Percentiles rank a stretch among this genome's conserved stretches.
phyloP scores from a whole-genome alignment of 2,888 invertebrate species.

The Nomada fabriciana region DNA sequence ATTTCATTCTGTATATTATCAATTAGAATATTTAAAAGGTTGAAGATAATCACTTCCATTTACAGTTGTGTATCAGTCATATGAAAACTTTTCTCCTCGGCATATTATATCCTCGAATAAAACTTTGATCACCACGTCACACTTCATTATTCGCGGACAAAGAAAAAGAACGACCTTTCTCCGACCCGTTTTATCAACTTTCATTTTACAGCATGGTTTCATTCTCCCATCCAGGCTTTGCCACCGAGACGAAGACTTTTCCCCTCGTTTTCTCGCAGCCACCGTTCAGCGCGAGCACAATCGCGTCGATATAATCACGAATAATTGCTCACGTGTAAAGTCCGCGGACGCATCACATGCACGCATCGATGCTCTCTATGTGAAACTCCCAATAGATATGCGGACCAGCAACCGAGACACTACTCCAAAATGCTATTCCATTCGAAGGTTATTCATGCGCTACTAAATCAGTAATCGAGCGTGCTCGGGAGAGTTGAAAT shows the following conservation, averaged over 20 bases:
- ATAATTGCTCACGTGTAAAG: slow-evolving; percentile 69
- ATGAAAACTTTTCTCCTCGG: too few relatives aligned
- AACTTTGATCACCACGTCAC: not conserved
- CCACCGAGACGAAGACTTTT: not conserved
- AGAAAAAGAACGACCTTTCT: slow-evolving; percentile 19
- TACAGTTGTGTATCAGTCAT: not conserved
- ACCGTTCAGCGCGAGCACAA: slow-evolving; percentile 34
- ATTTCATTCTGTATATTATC: too few relatives aligned
- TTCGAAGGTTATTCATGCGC: slow-evolving; percentile 65
- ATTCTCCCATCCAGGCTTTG: not conserved
- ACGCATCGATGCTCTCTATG: slow-evolving; percentile 57
- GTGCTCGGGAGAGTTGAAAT: slow-evolving; percentile 48
- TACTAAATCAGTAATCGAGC: slow-evolving; percentile 67
- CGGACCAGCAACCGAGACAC: slow-evolving; percentile 48
- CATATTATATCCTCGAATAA: not conserved
- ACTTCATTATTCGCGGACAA: slow-evolving; percentile 6
- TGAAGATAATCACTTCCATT: not conserved
- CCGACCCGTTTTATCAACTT: slow-evolving; percentile 12
- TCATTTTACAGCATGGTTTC: slow-evolving; percentile 3
- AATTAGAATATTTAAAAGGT: too few relatives aligned
- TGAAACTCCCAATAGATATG: slow-evolving; percentile 60
- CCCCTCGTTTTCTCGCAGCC: slow-evolving; percentile 1
- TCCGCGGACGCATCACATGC: slow-evolving; percentile 60
- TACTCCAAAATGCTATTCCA: slow-evolving; percentile 59
- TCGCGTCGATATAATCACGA: slow-evolving; percentile 59